These are phyloP conservation scores for Anas georgica DNA, from an alignment of 2,797 vertebrate genomes.

Conservation along the genomic window DNA sequence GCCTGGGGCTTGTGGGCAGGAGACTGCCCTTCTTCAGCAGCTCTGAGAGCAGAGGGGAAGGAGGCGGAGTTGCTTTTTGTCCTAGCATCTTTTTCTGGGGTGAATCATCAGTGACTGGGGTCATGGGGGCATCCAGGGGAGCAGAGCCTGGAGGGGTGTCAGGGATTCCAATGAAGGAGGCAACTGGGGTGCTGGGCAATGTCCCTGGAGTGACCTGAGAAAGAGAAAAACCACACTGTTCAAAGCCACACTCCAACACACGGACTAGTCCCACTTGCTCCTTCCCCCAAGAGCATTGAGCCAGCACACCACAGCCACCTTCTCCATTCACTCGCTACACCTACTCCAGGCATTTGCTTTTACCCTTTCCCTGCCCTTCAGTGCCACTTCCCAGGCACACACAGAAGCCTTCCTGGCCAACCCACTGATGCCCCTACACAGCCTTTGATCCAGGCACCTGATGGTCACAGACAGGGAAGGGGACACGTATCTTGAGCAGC, in stretches of 20 bases:
- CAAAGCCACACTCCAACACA: constrained; percentile 71
- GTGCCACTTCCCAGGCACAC: constrained; percentile 1
- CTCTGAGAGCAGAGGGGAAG: constrained; percentile 96
- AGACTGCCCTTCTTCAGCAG: constrained; percentile 97
- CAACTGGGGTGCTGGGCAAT: constrained; percentile 87
- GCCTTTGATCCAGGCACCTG: constrained; percentile 12
- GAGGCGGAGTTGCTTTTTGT: constrained; percentile 94
- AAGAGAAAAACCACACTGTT: constrained; percentile 80
- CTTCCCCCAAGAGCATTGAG: constrained; percentile 70
- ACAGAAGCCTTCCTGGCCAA: constrained; percentile 21
- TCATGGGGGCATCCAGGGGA: constrained; percentile 83
- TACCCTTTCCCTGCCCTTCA: constrained; percentile 40
- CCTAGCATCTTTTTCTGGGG: constrained; percentile 92
- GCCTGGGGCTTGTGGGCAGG: constrained; percentile 92
- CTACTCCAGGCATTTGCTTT: constrained; percentile 19
- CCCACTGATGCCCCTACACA: neutral
- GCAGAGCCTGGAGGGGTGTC: constrained; percentile 87
- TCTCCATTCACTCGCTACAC: constrained; percentile 64
- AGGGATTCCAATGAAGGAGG: constrained; percentile 89
- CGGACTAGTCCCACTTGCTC: constrained; percentile 65
- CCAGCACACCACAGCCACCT: constrained; percentile 71
- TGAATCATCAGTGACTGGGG: constrained; percentile 90
- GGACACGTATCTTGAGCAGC: neutral
- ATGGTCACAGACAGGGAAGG: constrained; percentile 4
- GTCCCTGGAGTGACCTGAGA: constrained; percentile 82